Base-by-base conservation (phyloP, 2,888 invertebrate genomes). In the Cataglyphis rosenhaueri region DNA sequence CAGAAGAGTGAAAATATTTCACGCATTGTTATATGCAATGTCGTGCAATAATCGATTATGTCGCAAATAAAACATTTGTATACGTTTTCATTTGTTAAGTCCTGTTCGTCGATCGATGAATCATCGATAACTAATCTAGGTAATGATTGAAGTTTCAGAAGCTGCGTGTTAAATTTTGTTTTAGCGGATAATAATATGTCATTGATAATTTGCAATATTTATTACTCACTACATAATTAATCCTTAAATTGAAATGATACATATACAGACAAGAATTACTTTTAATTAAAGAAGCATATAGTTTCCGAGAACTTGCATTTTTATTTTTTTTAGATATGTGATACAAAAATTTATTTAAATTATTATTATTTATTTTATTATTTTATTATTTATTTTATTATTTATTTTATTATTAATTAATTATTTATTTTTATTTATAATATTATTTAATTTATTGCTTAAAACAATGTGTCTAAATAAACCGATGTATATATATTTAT, bases 111-210 rank as follows among this genome's bases (percentile, higher is more conserved):
- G 25, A 25, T 25, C 25, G 25, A 25, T 25, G 25, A 25, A 48
- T 48, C 4, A 2, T 48, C 48, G 8, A n/a, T 62, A 66, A 66
- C 21, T 66, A 55, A 9, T 41, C 15, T 41, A 41, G n/a, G 32
- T 76, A 66, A 66, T 57, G n/a, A 76, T 66, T 76, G 3, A 44
- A 75, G 52, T 64, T 75, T 52, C 10, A 32, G n/a, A 55, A 18
- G 52, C 38, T 12, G 21, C 9, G 21, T 18, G 9, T 25, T 44
- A 44, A 44, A 25, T 48, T 74, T 48, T 10, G 8, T 15, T 74
- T 29, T 6, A 25, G 3, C 62, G 21, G 2, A 35, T 21, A 64
- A 62, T 21, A 44, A 64, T 52, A 18, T 3, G 3, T 21, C 29
- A n/a, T 0, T 38, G 10, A 35, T 35, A 41, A 66, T 76, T 57